Percentiles rank a stretch among this genome's conserved stretches.
Conservation (phyloP, 2,113 vertebrate species). For the Polypterus senegalus region DNA sequence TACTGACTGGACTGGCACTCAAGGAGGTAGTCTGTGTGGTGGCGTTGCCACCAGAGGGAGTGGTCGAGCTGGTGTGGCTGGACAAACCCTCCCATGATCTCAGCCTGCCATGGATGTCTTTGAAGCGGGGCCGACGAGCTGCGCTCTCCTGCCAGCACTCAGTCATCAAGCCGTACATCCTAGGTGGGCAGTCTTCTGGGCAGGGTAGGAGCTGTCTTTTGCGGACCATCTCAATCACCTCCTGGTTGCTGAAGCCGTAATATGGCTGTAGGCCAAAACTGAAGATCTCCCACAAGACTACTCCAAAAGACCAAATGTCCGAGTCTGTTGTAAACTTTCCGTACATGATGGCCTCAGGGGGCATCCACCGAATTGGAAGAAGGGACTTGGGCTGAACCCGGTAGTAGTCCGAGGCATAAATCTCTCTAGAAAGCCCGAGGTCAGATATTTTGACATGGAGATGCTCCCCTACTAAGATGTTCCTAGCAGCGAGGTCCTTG, state of each 20-base stretch:
- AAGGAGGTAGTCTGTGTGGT: conserved; percentile 97
- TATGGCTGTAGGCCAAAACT: conserved; percentile 94
- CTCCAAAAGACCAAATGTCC: conserved; percentile 93
- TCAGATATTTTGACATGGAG: conserved; percentile 94
- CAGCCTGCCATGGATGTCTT: conserved; percentile 81
- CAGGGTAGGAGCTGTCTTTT: conserved; percentile 87
- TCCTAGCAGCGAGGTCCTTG: conserved; percentile 89
- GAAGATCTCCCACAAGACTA: conserved; percentile 95
- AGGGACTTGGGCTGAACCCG: conserved; percentile 77
- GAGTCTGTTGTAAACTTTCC: conserved; percentile 93
- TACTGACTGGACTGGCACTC: conserved; percentile 91
- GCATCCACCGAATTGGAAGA: conserved; percentile 95
- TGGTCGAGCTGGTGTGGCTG: conserved; percentile 88
- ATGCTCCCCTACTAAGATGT: conserved; percentile 88
- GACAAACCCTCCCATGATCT: conserved; percentile 91
- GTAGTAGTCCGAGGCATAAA: conserved; percentile 90
- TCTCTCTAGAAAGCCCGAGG: conserved; percentile 85
- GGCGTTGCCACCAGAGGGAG: conserved; percentile 87
- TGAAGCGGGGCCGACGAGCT: conserved; percentile 73
- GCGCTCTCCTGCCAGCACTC: conserved; percentile 98
- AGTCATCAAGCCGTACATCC: conserved; percentile 87
- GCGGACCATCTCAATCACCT: conserved; percentile 94
- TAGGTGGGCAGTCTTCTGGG: conserved; percentile 90
- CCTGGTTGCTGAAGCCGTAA: conserved; percentile 93
- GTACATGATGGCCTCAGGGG: conserved; percentile 82